These are phyloP conservation scores for Pollimyrus isidori DNA, from an alignment of 2,113 vertebrate species.

Conservation along the genomic window DNA sequence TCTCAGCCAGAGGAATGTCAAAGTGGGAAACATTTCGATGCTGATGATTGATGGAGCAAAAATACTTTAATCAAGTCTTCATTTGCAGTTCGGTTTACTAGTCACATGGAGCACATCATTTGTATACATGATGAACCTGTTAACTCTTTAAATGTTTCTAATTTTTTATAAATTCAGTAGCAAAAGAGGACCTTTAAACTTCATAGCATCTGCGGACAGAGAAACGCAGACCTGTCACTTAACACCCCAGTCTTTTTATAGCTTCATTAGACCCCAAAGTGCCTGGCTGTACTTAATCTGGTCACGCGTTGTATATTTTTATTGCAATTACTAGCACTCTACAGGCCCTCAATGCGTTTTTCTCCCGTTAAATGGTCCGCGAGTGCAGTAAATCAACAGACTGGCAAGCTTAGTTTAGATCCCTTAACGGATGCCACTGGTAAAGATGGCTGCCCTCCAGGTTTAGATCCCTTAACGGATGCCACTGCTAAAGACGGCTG, in stretches of 20 bases:
- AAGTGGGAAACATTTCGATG: slow-evolving; percentile 24
- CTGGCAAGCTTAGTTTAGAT: background rate
- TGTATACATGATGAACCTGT: slow-evolving; percentile 28
- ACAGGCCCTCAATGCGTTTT: background rate
- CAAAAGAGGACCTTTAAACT: background rate
- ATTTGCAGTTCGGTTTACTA: slow-evolving; percentile 26
- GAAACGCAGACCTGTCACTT: background rate
- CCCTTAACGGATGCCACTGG: no score
- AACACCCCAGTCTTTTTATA: background rate
- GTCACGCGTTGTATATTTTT: slow-evolving; percentile 4
- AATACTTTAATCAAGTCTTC: slow-evolving; percentile 39
- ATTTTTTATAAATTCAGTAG: background rate
- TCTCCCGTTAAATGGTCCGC: background rate
- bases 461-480: no score
- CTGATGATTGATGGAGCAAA: slow-evolving; percentile 39
- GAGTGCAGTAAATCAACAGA: background rate
- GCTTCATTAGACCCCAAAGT: background rate
- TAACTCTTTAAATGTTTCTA: background rate
- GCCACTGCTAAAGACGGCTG: no score
- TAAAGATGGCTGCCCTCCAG: no score
- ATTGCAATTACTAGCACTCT: slow-evolving; percentile 5
- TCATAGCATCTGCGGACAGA: background rate
- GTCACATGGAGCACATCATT: slow-evolving; percentile 36
- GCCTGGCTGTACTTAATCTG: background rate
- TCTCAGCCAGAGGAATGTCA: slow-evolving; percentile 30